phyloP scores from a whole-genome alignment of 1,140 invertebrate species.

The Patella vulgata region DNA sequence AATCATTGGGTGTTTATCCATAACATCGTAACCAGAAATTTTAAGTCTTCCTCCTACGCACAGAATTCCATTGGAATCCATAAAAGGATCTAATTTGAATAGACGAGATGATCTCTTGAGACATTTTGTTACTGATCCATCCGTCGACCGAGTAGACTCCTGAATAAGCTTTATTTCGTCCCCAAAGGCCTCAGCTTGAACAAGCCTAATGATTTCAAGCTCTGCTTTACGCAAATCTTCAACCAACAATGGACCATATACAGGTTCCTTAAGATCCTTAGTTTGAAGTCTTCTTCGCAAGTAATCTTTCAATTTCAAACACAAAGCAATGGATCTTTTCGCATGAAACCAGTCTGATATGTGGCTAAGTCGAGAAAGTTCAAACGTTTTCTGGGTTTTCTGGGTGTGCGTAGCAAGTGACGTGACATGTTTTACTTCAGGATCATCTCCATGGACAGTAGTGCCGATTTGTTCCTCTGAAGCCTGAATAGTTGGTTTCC shows the following conservation, averaged over 20 bases:
- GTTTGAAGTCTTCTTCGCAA: too few relatives aligned
- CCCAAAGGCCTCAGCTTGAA: slow-evolving; percentile 20
- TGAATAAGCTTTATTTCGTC: slow-evolving; percentile 16
- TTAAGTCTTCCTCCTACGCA: slow-evolving; percentile 25
- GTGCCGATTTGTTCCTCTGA: slow-evolving; percentile 1
- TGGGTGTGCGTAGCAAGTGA: not conserved
- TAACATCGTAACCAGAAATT: slow-evolving; percentile 21
- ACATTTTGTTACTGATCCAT: too few relatives aligned
- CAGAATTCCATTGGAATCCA: slow-evolving; percentile 16
- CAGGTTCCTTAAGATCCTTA: too few relatives aligned
- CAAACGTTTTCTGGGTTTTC: not conserved
- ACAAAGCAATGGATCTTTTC: slow-evolving; percentile 9
- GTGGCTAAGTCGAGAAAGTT: not conserved
- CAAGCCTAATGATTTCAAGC: slow-evolving; percentile 4
- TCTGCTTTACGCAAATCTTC: slow-evolving; percentile 15
- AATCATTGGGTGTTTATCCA: too few relatives aligned
- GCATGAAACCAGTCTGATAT: slow-evolving; percentile 7
- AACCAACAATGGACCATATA: slow-evolving; percentile 8
- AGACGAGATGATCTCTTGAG: too few relatives aligned
- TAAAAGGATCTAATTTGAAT: slow-evolving; percentile 20
- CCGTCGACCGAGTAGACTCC: too few relatives aligned
- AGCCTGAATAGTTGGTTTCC: not conserved
- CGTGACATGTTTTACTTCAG: slow-evolving; percentile 19
- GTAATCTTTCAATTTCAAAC: slow-evolving; percentile 14
- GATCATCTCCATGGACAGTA: slow-evolving; percentile 8